A percentile compares a stretch with the other conserved stretches of the same genome.
Conservation (phyloP, 2,888 invertebrate genomes). For the Beris chalybata region DNA sequence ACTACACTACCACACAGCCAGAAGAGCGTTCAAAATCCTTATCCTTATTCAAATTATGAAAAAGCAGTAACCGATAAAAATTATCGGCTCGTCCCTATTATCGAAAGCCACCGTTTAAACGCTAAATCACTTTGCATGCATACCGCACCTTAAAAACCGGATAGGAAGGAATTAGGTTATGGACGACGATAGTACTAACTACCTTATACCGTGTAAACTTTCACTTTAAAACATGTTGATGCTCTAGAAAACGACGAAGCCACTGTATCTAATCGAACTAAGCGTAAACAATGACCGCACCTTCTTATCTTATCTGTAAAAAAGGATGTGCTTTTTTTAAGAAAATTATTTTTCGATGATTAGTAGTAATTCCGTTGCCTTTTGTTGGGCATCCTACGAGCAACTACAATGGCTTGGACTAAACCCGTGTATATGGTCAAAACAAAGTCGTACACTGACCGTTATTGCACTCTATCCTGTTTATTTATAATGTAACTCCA, state of each 20-base stretch:
- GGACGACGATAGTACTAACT: no score
- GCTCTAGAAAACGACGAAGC: no score
- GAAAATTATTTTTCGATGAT: not conserved
- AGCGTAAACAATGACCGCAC: not conserved
- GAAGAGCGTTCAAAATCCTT: not conserved
- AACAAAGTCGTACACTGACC: constrained; percentile 41
- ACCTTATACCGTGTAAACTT: no score
- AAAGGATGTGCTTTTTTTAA: not conserved
- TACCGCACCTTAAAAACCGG: constrained; percentile 10
- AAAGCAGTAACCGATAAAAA: constrained; percentile 7
- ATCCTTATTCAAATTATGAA: constrained; percentile 13
- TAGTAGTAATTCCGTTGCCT: not conserved
- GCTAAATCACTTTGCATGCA: constrained; percentile 1
- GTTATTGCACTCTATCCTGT: constrained; percentile 39
- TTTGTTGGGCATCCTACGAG: constrained; percentile 28
- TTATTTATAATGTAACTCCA: constrained; percentile 33
- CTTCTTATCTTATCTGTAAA: not conserved
- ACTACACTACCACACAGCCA: constrained; percentile 22
- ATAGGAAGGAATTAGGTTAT: no score
- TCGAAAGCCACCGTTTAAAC: constrained; percentile 22
- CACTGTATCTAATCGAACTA: no score
- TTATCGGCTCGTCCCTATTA: constrained; percentile 1
- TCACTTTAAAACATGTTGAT: not conserved
- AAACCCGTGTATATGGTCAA: constrained; percentile 33
- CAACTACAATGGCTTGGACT: constrained; percentile 21